These are phyloP conservation scores for Paralichthys olivaceus DNA, from an alignment of 2,113 vertebrate genomes.

Conservation along the genomic window DNA sequence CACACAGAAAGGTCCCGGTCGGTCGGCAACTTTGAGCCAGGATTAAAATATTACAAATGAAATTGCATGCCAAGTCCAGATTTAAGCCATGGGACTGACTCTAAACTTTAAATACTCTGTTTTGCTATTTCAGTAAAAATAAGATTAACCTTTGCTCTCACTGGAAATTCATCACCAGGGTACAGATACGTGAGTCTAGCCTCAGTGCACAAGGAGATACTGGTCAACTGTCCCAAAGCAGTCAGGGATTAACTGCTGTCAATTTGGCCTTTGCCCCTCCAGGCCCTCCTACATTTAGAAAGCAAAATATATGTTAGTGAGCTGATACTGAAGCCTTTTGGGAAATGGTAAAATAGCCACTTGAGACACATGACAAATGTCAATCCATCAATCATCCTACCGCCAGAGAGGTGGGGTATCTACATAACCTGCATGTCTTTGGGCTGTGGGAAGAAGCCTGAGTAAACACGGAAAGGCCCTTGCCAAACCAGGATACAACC, in stretches of 20 bases:
- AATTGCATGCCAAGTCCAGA: not conserved
- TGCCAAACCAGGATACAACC: too few relatives aligned
- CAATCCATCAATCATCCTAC: too few relatives aligned
- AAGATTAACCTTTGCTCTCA: constrained; percentile 42
- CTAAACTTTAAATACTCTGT: constrained; percentile 7
- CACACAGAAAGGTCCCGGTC: not conserved
- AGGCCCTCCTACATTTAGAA: constrained; percentile 26
- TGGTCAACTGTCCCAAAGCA: constrained; percentile 35
- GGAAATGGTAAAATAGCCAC: not conserved
- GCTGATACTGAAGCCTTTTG: not conserved
- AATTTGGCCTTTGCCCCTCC: constrained; percentile 32
- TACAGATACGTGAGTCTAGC: constrained; percentile 15
- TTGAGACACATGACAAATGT: constrained; percentile 3
- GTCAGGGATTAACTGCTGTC: constrained; percentile 47
- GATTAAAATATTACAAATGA: not conserved
- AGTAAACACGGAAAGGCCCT: too few relatives aligned
- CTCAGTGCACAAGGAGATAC: constrained; percentile 5
- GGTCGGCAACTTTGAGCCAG: not conserved
- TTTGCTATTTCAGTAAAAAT: constrained; percentile 15
- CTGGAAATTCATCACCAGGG: constrained; percentile 24
- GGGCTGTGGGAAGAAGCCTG: too few relatives aligned
- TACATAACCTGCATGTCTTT: too few relatives aligned
- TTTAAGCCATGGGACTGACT: not conserved
- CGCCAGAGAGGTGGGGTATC: too few relatives aligned
- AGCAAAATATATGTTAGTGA: constrained; percentile 22